Conservation (phyloP, 2,797 vertebrate genomes). For the Melanotaenia nigrans region DNA sequence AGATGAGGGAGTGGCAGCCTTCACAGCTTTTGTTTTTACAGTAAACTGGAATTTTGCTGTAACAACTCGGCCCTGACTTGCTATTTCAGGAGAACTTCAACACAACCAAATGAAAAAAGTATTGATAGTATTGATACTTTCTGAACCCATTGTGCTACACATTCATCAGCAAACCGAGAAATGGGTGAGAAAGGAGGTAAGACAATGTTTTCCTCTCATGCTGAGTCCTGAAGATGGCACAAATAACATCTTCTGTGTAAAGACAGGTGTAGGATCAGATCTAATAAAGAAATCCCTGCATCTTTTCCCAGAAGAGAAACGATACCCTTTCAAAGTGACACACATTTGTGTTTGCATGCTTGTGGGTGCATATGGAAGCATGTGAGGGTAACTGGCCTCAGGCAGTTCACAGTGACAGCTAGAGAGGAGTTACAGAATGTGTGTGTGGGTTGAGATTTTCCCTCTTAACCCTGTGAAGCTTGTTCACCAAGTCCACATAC, state of each 20-base stretch:
- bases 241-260: slow-evolving; percentile 25
- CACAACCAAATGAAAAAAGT: not conserved
- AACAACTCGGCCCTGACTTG: not conserved
- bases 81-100: not conserved
- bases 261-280: slow-evolving; percentile 36
- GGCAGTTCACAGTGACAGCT: slow-evolving; percentile 52
- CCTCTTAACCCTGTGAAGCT: slow-evolving; percentile 47
- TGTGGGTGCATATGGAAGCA: slow-evolving; percentile 13
- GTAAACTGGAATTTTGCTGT: not conserved
- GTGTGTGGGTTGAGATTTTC: slow-evolving; percentile 43
- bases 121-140: too few species aligned
- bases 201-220: slow-evolving; percentile 5
- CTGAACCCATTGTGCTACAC: not conserved
- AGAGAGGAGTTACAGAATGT: slow-evolving; percentile 33
- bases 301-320: slow-evolving; percentile 32
- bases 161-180: not conserved
- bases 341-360: slow-evolving; percentile 20
- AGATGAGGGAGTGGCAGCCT: not conserved
- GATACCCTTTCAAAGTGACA: slow-evolving; percentile 13
- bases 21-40: not conserved
- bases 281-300: slow-evolving; percentile 46
- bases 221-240: slow-evolving; percentile 31
- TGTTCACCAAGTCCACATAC: slow-evolving; percentile 52
- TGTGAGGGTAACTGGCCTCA: slow-evolving; percentile 40
- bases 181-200: too few species aligned